phyloP scores from a whole-genome alignment of 2,888 invertebrate species.

The Nematopogon swammerdamellus region DNA sequence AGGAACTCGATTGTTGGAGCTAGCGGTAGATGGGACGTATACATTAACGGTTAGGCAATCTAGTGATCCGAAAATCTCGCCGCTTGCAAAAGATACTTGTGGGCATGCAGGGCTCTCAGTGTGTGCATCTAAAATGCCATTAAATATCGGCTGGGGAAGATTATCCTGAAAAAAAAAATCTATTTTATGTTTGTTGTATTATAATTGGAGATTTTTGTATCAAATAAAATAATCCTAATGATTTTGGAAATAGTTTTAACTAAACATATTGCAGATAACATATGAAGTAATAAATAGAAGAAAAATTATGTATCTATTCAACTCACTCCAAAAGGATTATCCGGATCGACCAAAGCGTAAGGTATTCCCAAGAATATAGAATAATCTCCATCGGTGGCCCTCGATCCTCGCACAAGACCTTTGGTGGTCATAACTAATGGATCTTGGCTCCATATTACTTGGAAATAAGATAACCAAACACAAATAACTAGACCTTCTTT shows the following conservation, averaged over 20 bases:
- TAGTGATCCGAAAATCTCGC: constrained; percentile 1
- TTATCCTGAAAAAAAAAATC: constrained; percentile 27
- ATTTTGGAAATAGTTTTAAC: no score
- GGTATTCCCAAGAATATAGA: constrained; percentile 41
- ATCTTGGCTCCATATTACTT: constrained; percentile 15
- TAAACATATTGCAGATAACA: no score
- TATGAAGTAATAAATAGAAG: no score
- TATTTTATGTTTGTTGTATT: no score
- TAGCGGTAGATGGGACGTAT: constrained; percentile 33
- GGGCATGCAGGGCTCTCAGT: constrained; percentile 4
- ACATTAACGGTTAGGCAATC: constrained; percentile 8
- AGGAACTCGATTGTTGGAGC: constrained; percentile 30
- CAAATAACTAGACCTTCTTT: no score
- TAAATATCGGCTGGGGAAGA: constrained; percentile 23
- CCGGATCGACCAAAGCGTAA: constrained; percentile 32
- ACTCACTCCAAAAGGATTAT: constrained; percentile 47
- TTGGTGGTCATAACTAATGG: constrained; percentile 37
- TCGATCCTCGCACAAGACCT: constrained; percentile 37
- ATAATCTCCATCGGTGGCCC: constrained; percentile 32
- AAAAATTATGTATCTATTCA: no score
- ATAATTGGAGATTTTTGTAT: no score
- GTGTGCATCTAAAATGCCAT: constrained; percentile 29
- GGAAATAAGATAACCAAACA: background rate
- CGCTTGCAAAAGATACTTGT: constrained; percentile 1
- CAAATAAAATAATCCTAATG: no score